A percentile compares a stretch with the other conserved stretches of the same genome.
phyloP scores from a whole-genome alignment of 2,113 vertebrate genomes.

The Mus musculus region GRCm39 chr5:130417001-130417500 shows the following conservation, averaged over 20 bases:
- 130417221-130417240: not conserved
- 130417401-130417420: not conserved
- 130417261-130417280: not conserved
- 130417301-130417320: not conserved
- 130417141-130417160: constrained; percentile 30
- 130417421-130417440: not conserved
- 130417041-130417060: constrained; percentile 58
- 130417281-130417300: not conserved
- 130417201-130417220: not conserved
- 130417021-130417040: constrained; percentile 15
- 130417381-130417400: not conserved
- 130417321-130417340: not conserved
- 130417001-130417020: not conserved
- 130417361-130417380: not conserved
- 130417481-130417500: not conserved
- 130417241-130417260: not conserved
- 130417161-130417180: constrained; percentile 11
- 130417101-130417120: not conserved
- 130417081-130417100: constrained; percentile 57
- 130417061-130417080: not conserved
- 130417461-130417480: not conserved
- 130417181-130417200: constrained; percentile 4
- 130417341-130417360: not conserved
- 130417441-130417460: not conserved
- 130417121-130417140: not conserved